These are phyloP conservation scores for Lophotriccus pileatus DNA, from an alignment of 2,797 vertebrate species.

Conservation along the genomic window DNA sequence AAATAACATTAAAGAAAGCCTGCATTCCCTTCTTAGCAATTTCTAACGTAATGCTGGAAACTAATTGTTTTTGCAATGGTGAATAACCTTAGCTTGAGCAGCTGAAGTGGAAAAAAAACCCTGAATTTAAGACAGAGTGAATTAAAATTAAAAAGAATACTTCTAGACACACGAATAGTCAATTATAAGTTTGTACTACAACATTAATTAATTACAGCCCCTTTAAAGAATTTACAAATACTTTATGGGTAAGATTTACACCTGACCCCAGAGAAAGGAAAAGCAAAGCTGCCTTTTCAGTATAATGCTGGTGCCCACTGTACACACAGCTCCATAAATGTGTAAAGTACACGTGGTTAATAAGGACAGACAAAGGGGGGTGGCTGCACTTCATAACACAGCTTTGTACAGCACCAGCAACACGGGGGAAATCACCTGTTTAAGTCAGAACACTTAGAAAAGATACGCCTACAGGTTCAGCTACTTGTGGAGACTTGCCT, in stretches of 20 bases:
- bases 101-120: background rate
- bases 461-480: background rate
- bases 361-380: background rate
- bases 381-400: background rate
- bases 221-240: background rate
- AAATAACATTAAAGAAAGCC: background rate
- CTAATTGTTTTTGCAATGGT: background rate
- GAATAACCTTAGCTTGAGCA: background rate
- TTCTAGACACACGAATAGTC: background rate
- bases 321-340: background rate
- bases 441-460: background rate
- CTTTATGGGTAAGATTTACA: background rate
- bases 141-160: background rate
- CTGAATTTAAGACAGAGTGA: background rate
- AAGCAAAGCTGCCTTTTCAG: background rate
- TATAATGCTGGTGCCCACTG: background rate
- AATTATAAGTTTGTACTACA: rapidly evolving
- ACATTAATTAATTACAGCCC: background rate
- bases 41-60: background rate
- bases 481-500: background rate
- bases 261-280: background rate
- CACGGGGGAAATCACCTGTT: background rate
- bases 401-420: background rate
- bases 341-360: background rate
- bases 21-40: background rate